These are phyloP conservation scores for Oncorhynchus mykiss DNA, from an alignment of 2,113 vertebrate species.

Conservation along the genomic window DNA sequence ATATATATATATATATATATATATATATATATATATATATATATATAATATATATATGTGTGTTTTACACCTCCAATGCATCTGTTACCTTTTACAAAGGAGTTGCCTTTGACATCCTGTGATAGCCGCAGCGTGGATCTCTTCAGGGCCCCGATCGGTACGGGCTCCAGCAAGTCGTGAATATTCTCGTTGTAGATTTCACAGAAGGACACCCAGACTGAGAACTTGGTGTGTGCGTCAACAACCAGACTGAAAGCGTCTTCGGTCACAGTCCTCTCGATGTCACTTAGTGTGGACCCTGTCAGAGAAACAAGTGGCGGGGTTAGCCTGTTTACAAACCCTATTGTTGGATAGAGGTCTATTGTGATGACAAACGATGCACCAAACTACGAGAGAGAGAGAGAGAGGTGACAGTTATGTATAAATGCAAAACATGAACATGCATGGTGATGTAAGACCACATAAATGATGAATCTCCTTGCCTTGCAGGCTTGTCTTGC, in stretches of 20 bases:
- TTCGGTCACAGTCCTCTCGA: neutral
- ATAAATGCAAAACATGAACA: too few species aligned
- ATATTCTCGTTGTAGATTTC: conserved; percentile 98
- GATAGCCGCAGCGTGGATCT: conserved; percentile 83
- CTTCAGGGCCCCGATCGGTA: conserved; percentile 66
- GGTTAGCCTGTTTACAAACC: neutral
- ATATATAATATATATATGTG: too few species aligned
- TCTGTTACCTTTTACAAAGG: conserved; percentile 88
- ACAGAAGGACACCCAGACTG: conserved; percentile 95
- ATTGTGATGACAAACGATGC: neutral
- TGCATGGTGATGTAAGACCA: too few species aligned
- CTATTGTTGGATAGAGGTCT: neutral
- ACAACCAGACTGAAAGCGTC: conserved; percentile 59
- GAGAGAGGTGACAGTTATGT: too few species aligned
- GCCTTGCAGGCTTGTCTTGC: conserved; percentile 59
- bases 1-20: too few species aligned
- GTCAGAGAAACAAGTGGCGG: neutral
- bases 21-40: too few species aligned
- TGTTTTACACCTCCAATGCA: too few species aligned
- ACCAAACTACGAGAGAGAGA: neutral
- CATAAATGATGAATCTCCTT: conserved; percentile 12
- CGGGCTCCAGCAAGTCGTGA: conserved; percentile 85
- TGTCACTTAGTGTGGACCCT: conserved; percentile 48
- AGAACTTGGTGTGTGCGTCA: conserved; percentile 74
- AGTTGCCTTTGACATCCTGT: conserved; percentile 87